Evolutionary conservation across 2,797 vertebrate species (phyloP), one percentile per base, ranked within the genome.

Genomic region (Neoniphon sammara): DNA sequence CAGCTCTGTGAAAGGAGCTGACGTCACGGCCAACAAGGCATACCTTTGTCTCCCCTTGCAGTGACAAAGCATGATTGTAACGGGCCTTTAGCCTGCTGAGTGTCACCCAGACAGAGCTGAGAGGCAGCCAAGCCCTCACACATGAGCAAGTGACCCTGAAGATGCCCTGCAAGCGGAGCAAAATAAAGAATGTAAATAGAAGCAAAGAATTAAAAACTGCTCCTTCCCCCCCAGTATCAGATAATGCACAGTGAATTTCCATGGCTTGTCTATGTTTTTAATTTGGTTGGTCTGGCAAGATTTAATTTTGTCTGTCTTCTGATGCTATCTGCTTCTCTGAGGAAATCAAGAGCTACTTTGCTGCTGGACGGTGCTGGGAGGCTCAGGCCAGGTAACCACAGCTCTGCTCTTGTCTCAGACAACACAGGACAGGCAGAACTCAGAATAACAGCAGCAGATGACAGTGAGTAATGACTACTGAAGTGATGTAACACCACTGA

Each of bases 11-110:
- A 73, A 9, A 75, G 80, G 68, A 77, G 80, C 72, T 80, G 78
- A 80, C 39, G 50, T 75, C 84, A 73, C 46, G 23, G 77, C 47
- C 1, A 39, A 58, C 72, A 58, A 70, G 73, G 12, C 62, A 53
- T 68, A 88, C 87, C 88, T 91, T 91, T 87, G 91, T 78, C 71
- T 90, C 66, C 70, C 70, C 72, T 86, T 69, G 88, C 70, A 82
- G 53, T 83, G 77, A 61, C 85, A 90, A 73, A 55, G 46, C 68
- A 62, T 77, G 50, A 89, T 90, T 92, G 87, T 87, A 69, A 82
- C 63, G 80, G 56, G 34, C 55, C 31, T n/a, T 25, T 39, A 66
- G 82, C 55, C 73, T 75, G 62, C 34, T 85, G 70, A 25, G 14
- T 17, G 34, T 78, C 72, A 61, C 76, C 70, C 50, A 65, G 61